Percentiles rank a stretch among this genome's conserved stretches.
Evolutionary conservation across 2,113 vertebrate genomes (phyloP).

Genomic region (Lepisosteus osseus): DNA sequence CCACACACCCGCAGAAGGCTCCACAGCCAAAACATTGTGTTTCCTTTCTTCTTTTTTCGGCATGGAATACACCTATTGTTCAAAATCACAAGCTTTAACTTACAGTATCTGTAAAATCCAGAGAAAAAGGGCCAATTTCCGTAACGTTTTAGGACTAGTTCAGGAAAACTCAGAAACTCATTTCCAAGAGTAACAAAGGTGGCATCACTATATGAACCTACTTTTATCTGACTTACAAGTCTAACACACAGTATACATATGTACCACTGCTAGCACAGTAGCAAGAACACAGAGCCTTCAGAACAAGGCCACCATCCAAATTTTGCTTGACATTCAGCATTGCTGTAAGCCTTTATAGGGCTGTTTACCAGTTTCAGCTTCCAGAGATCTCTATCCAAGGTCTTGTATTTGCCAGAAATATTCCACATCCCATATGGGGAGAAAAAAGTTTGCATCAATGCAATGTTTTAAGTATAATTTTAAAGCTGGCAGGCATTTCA

Average conservation of each 20-base stretch:
- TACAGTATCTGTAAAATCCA: too few relatives aligned
- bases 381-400: slow-evolving; percentile 69
- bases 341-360: slow-evolving; percentile 60
- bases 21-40: too few relatives aligned
- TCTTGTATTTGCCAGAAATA: slow-evolving; percentile 67
- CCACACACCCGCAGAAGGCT: too few relatives aligned
- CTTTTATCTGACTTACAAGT: too few relatives aligned
- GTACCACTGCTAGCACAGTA: neutral
- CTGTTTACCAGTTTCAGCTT: slow-evolving; percentile 68
- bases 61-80: too few relatives aligned
- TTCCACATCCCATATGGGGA: slow-evolving; percentile 67
- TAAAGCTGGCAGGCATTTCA: slow-evolving; percentile 68
- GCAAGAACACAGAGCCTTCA: slow-evolving; percentile 54
- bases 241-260: neutral
- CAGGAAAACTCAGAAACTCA: too few relatives aligned
- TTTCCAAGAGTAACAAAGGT: too few relatives aligned
- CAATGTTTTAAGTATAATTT: slow-evolving; percentile 55
- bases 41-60: too few relatives aligned
- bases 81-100: too few relatives aligned
- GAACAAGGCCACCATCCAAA: slow-evolving; percentile 62
- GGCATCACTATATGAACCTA: too few relatives aligned
- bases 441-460: slow-evolving; percentile 38
- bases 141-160: too few relatives aligned
- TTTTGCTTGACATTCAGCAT: slow-evolving; percentile 60
- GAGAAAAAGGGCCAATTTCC: too few relatives aligned